Evolutionary conservation across 2,797 vertebrate genomes (phyloP), one percentile per base, ranked within the genome.

Genomic region (Sebastes trivittatus): DNA sequence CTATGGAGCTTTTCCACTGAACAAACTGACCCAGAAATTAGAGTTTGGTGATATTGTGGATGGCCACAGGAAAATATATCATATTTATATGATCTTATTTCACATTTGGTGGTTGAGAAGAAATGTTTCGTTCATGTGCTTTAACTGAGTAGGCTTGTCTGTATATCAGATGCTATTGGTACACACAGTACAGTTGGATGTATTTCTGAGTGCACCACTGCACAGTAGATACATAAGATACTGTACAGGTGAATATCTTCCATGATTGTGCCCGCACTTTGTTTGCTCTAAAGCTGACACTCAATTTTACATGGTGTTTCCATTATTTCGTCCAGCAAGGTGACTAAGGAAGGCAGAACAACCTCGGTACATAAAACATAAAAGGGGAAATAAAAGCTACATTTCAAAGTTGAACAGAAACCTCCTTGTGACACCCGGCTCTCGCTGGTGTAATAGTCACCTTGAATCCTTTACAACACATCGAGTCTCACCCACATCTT

Each of bases 401-500:
- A 30, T 65, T 67, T 75, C 10, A 60, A 29, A 46, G 27, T 81
- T 60, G 68, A 61, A 61, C 32, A 38, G 68, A 83, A 66, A 63
- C 11, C 29, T 62, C 23, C n/a, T 56, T 22, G 29, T 78, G 77
- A 74, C 69, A 52, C 55, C 2, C 2, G n/a, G 60, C 61, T 77
- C 55, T 66, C 62, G 46, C 66, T 76, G 64, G 23, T 79, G 34
- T 58, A 75, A 81, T 11, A 74, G 49, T 56, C 75, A 64, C 74
- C 64, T 74, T 36, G n/a, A 30, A 72, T 27, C 60, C 69, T 42
- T 18, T 11, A 42, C 72, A 72, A 64, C 65, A 59, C 61, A 49
- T 42, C 11, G 22, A 72, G 74, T 64, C 75, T 75, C 77, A 60
- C 85, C 87, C 82, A 80, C 76, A 62, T 69, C 82, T 62, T 79